Evolutionary conservation across 2,113 vertebrate species (phyloP).

Genomic region (Prinia subflava): DNA sequence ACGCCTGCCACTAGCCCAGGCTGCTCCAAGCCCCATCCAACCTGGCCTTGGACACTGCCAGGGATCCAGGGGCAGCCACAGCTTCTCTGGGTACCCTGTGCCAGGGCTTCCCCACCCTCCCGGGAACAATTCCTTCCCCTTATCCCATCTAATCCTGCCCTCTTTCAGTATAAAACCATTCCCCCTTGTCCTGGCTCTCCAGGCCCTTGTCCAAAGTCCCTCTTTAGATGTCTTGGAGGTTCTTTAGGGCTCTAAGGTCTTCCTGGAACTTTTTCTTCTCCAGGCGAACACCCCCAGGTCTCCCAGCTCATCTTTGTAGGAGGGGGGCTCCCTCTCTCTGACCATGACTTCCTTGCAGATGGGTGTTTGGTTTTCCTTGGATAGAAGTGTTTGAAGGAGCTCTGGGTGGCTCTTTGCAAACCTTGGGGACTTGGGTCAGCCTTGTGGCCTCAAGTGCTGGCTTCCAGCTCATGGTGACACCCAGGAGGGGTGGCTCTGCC

Average conservation of each 20-base stretch:
- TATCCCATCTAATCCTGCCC: neutral
- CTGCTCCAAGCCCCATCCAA: rapidly evolving
- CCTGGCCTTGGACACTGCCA: neutral
- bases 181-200: rapidly evolving
- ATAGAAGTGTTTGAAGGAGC: neutral
- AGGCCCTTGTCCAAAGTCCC: neutral
- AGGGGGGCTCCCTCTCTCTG: neutral
- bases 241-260: neutral
- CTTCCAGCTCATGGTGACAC: neutral
- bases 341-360: neutral
- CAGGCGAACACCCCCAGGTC: neutral
- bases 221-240: neutral
- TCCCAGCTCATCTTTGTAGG: neutral
- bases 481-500: neutral
- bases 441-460: neutral
- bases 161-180: neutral
- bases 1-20: neutral
- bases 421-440: neutral
- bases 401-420: neutral
- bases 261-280: neutral
- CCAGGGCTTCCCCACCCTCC: rapidly evolving
- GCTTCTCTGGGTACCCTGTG: neutral
- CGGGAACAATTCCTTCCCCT: neutral
- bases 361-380: neutral
- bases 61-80: neutral